phyloP scores from a whole-genome alignment of 2,113 vertebrate species.

The Melanotaenia duboulayi region DNA sequence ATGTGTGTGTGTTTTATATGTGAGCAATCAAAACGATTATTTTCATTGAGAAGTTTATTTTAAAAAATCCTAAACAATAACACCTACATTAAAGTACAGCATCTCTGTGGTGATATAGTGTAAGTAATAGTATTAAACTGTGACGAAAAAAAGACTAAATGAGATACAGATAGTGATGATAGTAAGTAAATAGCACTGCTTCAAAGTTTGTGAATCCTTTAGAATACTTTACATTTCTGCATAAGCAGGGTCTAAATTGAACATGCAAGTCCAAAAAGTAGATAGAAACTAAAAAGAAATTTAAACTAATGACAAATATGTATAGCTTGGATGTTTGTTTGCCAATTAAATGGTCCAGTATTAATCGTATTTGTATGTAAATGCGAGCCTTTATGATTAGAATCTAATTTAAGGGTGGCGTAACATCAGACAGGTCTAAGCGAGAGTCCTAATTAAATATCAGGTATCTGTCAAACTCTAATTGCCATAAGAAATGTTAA shows the following conservation, averaged over 20 bases:
- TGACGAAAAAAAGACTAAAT: background rate
- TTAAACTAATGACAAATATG: no score
- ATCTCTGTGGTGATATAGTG: background rate
- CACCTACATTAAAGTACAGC: conserved; percentile 22
- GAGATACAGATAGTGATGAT: background rate
- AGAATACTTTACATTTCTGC: background rate
- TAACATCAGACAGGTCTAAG: background rate
- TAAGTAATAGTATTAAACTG: background rate
- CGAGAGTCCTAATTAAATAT: background rate
- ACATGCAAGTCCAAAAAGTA: background rate
- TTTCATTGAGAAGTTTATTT: background rate
- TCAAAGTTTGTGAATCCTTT: background rate
- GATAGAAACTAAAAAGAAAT: no score
- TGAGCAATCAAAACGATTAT: conserved; percentile 12
- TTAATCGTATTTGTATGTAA: no score
- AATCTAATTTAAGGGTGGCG: background rate
- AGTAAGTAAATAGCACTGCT: background rate
- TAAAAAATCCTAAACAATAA: conserved; percentile 22
- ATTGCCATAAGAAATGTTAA: background rate
- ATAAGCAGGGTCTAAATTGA: background rate
- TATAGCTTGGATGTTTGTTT: no score
- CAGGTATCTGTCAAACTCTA: no score
- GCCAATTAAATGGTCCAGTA: no score
- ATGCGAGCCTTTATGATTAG: background rate
- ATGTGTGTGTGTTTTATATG: conserved; percentile 15